A percentile compares a stretch with the other conserved stretches of the same genome.
phyloP scores from a whole-genome alignment of 2,113 vertebrate genomes.

The Scomber colias region DNA sequence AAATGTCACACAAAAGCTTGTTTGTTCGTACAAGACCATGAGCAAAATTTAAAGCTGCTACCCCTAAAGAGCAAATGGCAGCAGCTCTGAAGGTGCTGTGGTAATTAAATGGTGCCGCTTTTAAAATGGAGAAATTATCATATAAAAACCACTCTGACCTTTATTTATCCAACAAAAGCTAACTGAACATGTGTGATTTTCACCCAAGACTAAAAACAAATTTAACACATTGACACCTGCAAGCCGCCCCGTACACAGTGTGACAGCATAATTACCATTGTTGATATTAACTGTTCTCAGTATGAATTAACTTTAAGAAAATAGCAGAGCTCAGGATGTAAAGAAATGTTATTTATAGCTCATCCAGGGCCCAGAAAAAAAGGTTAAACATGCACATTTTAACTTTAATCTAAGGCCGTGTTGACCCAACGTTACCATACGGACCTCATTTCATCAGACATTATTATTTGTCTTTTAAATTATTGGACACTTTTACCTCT shows the following conservation, averaged over 20 bases:
- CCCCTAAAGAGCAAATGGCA: conserved; percentile 32
- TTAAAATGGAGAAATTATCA: conserved; percentile 64
- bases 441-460: no score
- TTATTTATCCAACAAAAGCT: conserved; percentile 38
- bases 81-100: conserved; percentile 30
- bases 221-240: conserved; percentile 39
- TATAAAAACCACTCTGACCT: conserved; percentile 62
- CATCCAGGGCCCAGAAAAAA: neutral
- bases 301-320: neutral
- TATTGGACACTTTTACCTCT: no score
- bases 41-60: conserved; percentile 27
- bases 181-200: conserved; percentile 38
- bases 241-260: neutral
- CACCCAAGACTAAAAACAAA: neutral
- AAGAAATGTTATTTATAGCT: neutral
- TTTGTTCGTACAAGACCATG: conserved; percentile 48
- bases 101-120: conserved; percentile 52
- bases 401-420: neutral
- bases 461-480: no score
- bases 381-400: neutral
- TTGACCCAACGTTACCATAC: neutral
- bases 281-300: neutral
- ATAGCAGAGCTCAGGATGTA: neutral
- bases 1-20: conserved; percentile 68
- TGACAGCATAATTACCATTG: conserved; percentile 13